Evolutionary conservation across 1,140 invertebrate species (phyloP).

Genomic region (Drosophila sucinea): DNA sequence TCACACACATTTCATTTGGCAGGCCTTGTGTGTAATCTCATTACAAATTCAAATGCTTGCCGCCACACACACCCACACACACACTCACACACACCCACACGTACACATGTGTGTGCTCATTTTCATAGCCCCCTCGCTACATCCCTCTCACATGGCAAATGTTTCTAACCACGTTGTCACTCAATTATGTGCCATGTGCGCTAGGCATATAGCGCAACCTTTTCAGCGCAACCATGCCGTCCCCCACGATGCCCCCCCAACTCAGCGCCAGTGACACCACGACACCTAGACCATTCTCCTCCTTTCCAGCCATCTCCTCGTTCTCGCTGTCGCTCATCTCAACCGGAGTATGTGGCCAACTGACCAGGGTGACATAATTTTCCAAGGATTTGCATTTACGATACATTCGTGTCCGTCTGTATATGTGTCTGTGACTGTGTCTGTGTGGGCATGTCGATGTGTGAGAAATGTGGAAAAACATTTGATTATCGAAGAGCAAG

Average conservation of each 20-base stretch:
- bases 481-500: too few relatives aligned
- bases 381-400: constrained; percentile 4
- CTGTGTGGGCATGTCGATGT: too few relatives aligned
- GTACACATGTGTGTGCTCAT: constrained; percentile 38
- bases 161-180: constrained; percentile 74
- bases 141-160: constrained; percentile 64
- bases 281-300: not conserved
- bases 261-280: not conserved
- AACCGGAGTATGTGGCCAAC: not conserved
- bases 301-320: not conserved
- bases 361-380: constrained; percentile 12
- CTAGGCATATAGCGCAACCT: constrained; percentile 60
- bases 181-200: constrained; percentile 78
- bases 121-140: constrained; percentile 3
- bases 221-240: constrained; percentile 56
- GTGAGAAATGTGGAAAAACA: too few relatives aligned
- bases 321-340: not conserved
- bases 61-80: constrained; percentile 26
- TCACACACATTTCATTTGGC: constrained; percentile 68
- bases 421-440: too few relatives aligned
- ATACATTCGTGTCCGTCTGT: too few relatives aligned
- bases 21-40: constrained; percentile 71
- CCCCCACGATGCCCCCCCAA: not conserved
- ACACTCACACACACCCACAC: constrained; percentile 31
- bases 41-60: constrained; percentile 75